A percentile compares a stretch with the other conserved stretches of the same genome.
Evolutionary conservation across 2,113 vertebrate genomes (phyloP).

Genomic region (Bothrops jararaca): DNA sequence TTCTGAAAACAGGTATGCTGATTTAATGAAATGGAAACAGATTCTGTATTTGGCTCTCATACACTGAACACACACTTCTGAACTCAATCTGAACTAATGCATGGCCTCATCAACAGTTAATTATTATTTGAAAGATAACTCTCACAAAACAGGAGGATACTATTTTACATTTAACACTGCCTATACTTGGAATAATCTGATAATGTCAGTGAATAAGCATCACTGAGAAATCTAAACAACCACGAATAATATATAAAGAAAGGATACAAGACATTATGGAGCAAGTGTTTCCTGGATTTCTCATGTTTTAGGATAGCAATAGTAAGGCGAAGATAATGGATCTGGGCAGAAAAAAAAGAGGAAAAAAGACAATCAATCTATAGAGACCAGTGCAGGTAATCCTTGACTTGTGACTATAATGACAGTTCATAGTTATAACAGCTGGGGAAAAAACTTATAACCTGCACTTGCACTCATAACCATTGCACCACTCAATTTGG

Average conservation of each 20-base stretch:
- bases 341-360: conserved; percentile 69
- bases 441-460: not conserved
- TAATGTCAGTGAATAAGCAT: conserved; percentile 14
- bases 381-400: not conserved
- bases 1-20: not conserved
- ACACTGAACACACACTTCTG: not conserved
- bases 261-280: conserved; percentile 94
- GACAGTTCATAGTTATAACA: not conserved
- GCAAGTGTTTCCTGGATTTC: conserved; percentile 93
- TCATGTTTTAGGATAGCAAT: conserved; percentile 90
- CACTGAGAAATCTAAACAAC: conserved; percentile 2
- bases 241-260: conserved; percentile 67
- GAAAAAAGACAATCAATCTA: conserved; percentile 16
- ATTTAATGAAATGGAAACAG: not conserved
- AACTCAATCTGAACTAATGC: not conserved
- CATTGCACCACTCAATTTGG: not conserved
- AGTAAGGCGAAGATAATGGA: conserved; percentile 91
- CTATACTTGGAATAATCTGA: not conserved
- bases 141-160: not conserved
- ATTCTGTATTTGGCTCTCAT: not conserved
- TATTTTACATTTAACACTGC: not conserved
- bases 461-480: not conserved
- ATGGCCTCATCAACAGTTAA: not conserved
- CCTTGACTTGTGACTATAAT: not conserved
- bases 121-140: not conserved